A percentile compares a stretch with the other conserved stretches of the same genome.
These are phyloP conservation scores for Sparidentex hasta DNA, from an alignment of 2,797 vertebrate species.

Conservation along the genomic window DNA sequence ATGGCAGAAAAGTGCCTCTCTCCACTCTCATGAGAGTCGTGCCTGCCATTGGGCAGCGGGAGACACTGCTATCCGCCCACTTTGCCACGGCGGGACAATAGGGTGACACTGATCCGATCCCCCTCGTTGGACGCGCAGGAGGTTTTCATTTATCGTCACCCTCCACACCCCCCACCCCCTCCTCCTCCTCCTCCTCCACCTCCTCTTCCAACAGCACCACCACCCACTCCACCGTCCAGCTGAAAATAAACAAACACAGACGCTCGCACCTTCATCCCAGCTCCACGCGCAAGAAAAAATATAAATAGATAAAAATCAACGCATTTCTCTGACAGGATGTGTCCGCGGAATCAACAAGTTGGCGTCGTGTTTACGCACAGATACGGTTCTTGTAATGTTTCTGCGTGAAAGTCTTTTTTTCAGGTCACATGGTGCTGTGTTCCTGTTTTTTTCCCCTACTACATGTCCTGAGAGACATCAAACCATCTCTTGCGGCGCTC, in stretches of 20 bases:
- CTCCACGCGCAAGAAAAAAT: conserved; percentile 44
- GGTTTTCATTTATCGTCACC: conserved; percentile 78
- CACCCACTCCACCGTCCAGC: conserved; percentile 45
- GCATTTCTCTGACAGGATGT: conserved; percentile 37
- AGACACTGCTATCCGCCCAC: conserved; percentile 90
- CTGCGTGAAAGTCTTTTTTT: not conserved
- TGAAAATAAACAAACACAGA: conserved; percentile 75
- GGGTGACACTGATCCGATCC: conserved; percentile 86
- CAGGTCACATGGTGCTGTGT: not conserved
- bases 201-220: not conserved
- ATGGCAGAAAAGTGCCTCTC: conserved; percentile 86
- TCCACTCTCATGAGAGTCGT: conserved; percentile 90
- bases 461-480: conserved; percentile 24
- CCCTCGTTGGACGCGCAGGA: conserved; percentile 71
- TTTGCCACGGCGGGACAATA: conserved; percentile 87
- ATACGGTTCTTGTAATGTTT: not conserved
- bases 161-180: not conserved
- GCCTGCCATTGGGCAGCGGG: conserved; percentile 92
- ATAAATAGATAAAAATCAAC: conserved; percentile 23
- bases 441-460: conserved; percentile 6
- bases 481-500: conserved; percentile 14
- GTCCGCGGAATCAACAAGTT: conserved; percentile 62
- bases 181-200: not conserved
- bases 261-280: conserved; percentile 55
- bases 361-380: conserved; percentile 27